A percentile compares a stretch with the other conserved stretches of the same genome.
These are phyloP conservation scores for Betta splendens DNA, from an alignment of 2,797 vertebrate species.

Conservation along the genomic window DNA sequence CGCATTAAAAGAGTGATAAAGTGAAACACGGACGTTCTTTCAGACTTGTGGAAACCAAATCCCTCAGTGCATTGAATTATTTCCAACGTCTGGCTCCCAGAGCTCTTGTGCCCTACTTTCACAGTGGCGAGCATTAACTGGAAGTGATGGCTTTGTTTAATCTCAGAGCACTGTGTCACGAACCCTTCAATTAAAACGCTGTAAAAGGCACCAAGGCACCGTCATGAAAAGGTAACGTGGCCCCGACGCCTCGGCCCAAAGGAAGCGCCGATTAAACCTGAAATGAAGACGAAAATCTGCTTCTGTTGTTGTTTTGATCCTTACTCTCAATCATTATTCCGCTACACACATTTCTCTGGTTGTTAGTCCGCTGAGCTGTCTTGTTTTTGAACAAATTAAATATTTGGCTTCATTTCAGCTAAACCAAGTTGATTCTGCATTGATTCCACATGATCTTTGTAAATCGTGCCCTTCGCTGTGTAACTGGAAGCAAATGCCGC, in stretches of 20 bases:
- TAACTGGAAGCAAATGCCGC: conserved; percentile 36
- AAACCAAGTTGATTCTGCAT: neutral
- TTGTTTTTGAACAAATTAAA: conserved; percentile 4
- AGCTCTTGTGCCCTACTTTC: conserved; percentile 63
- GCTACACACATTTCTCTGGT: neutral
- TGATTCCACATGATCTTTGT: conserved; percentile 3
- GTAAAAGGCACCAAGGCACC: conserved; percentile 25
- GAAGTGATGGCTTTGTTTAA: conserved; percentile 51
- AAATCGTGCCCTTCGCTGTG: conserved; percentile 7
- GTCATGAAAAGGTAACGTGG: conserved; percentile 17
- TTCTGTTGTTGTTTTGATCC: conserved; percentile 4
- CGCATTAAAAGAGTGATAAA: conserved; percentile 49
- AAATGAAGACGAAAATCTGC: neutral
- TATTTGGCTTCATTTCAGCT: neutral
- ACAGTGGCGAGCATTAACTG: conserved; percentile 53
- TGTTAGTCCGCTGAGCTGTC: neutral
- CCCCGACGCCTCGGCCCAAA: too few relatives aligned
- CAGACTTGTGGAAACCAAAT: conserved; percentile 46
- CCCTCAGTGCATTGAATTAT: conserved; percentile 51
- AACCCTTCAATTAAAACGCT: conserved; percentile 39
- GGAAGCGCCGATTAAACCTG: conserved; percentile 22
- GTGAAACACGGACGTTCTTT: conserved; percentile 49
- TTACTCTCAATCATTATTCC: conserved; percentile 1
- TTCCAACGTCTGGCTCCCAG: conserved; percentile 59
- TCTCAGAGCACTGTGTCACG: conserved; percentile 21